phyloP scores from a whole-genome alignment of 2,888 invertebrate genomes.

The Tuberolachnus salignus region DNA sequence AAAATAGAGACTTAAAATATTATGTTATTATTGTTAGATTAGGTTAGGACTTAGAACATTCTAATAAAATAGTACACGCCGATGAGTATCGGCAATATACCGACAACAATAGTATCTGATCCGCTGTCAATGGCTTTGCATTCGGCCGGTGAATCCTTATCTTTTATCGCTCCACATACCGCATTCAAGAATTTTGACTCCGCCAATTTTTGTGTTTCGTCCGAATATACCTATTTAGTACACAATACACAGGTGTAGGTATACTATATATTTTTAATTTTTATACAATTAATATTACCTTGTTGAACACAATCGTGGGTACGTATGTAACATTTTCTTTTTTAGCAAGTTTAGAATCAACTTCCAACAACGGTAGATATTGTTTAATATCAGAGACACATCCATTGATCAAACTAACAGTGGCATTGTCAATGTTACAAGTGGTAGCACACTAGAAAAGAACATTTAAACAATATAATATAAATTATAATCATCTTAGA shows the following conservation, averaged over 20 bases:
- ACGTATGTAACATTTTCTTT: not conserved
- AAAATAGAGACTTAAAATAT: conserved; percentile 19
- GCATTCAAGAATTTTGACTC: not conserved
- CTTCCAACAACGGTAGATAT: not conserved
- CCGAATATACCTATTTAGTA: not conserved
- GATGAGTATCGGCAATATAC: conserved; percentile 11
- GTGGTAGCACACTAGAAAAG: conserved; percentile 27
- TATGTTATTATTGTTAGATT: not conserved
- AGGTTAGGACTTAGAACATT: conserved; percentile 34
- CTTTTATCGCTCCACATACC: not conserved
- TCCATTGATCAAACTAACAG: not conserved
- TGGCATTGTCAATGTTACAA: not conserved
- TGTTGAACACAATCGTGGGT: conserved; percentile 16
- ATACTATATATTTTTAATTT: not conserved
- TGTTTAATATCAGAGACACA: not conserved
- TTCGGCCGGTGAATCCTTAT: not conserved
- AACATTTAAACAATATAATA: not conserved
- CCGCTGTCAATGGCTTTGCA: not conserved
- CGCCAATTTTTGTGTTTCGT: not conserved
- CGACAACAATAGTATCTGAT: conserved; percentile 2
- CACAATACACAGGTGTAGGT: not conserved
- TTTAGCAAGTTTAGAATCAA: not conserved
- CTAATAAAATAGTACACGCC: conserved; percentile 18
- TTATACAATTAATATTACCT: conserved; percentile 16
- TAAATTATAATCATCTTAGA: not conserved